Evolutionary conservation across 1,140 invertebrate genomes (phyloP).

Genomic region (Bombus confusus): DNA sequence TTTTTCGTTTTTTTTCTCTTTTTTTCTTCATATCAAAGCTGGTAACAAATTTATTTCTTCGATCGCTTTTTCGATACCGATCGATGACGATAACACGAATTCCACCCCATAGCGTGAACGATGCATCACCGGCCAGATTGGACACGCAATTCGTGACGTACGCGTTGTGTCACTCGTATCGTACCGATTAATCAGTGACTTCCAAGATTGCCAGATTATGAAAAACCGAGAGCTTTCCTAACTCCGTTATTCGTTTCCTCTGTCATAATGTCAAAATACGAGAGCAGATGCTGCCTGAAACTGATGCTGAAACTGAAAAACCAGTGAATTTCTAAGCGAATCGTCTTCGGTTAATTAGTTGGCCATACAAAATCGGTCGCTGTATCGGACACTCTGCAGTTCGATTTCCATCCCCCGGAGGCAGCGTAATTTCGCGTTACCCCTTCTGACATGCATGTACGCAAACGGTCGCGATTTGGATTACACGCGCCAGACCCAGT

Average conservation of each 20-base stretch:
- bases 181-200: too few relatives aligned
- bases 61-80: not conserved
- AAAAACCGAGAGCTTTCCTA: too few relatives aligned
- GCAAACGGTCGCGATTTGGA: conserved; percentile 30
- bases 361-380: not conserved
- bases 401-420: not conserved
- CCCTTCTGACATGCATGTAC: conserved; percentile 31
- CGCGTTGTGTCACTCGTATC: not conserved
- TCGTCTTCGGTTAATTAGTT: not conserved
- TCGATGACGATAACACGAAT: not conserved
- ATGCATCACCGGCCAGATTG: too few relatives aligned
- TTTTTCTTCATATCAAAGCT: too few relatives aligned
- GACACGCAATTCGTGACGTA: too few relatives aligned
- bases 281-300: too few relatives aligned
- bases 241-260: too few relatives aligned
- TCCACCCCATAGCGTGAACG: not conserved
- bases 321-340: not conserved
- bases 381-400: not conserved
- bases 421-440: not conserved
- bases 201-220: too few relatives aligned
- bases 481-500: conserved; percentile 29
- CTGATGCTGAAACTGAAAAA: too few relatives aligned
- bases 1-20: too few relatives aligned
- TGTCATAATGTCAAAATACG: too few relatives aligned
- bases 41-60: too few relatives aligned